These are phyloP conservation scores for Campoplex capitator DNA, from an alignment of 2,888 invertebrate species.

Conservation along the genomic window DNA sequence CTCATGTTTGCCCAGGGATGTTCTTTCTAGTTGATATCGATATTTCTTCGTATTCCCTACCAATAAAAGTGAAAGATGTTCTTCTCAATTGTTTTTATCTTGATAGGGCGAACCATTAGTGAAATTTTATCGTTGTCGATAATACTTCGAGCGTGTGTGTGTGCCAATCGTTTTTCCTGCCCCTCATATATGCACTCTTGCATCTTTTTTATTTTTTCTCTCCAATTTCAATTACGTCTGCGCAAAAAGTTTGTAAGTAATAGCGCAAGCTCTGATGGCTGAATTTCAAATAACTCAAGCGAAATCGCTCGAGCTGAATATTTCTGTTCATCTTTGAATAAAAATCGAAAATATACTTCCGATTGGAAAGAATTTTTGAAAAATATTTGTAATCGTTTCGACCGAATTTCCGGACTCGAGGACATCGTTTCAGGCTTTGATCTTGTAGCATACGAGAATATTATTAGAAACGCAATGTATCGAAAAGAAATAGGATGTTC, in stretches of 20 bases:
- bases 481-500: background rate
- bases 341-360: background rate
- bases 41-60: background rate
- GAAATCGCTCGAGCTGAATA: no score
- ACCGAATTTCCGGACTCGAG: no score
- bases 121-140: slow-evolving; percentile 6
- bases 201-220: background rate
- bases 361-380: background rate
- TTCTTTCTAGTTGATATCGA: background rate
- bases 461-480: background rate
- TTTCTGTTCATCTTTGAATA: no score
- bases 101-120: background rate
- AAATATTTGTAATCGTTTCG: background rate
- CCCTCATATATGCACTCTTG: background rate
- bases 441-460: background rate
- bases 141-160: background rate
- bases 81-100: background rate
- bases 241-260: background rate
- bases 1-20: background rate
- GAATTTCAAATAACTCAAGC: no score
- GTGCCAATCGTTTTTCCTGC: background rate
- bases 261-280: background rate
- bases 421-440: no score
- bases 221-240: background rate
- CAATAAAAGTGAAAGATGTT: background rate